These are phyloP conservation scores for Trichogramma pretiosum DNA, from an alignment of 1,140 invertebrate genomes.

Conservation along the genomic window DNA sequence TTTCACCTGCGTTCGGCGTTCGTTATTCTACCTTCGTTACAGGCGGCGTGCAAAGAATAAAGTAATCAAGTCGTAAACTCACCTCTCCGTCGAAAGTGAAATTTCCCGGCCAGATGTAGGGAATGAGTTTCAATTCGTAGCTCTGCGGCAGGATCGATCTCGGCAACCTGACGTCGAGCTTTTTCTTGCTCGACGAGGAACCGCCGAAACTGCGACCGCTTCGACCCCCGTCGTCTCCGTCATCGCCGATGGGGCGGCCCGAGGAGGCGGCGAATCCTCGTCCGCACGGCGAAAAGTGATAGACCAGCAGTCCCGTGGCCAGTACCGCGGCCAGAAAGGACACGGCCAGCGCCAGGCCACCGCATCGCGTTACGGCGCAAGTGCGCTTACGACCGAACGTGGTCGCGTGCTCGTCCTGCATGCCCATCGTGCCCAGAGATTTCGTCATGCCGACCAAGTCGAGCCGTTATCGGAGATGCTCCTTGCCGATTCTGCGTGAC, in stretches of 20 bases:
- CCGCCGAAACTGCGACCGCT: conserved; percentile 24
- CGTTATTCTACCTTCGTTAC: too few relatives aligned
- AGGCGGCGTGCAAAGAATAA: too few relatives aligned
- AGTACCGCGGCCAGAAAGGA: conserved; percentile 48
- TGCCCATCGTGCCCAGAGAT: conserved; percentile 24
- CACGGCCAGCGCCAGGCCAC: conserved; percentile 41
- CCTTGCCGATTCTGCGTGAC: too few relatives aligned
- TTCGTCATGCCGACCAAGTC: conserved; percentile 36
- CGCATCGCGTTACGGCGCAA: conserved; percentile 43
- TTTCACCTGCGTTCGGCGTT: too few relatives aligned
- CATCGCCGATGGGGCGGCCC: neutral
- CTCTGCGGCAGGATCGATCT: conserved; percentile 54
- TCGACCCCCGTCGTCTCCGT: neutral
- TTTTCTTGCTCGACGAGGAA: conserved; percentile 32
- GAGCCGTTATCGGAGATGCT: too few relatives aligned
- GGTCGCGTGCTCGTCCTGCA: conserved; percentile 38
- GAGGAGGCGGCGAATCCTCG: conserved; percentile 25
- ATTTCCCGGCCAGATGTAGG: conserved; percentile 62
- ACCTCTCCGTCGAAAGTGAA: conserved; percentile 70
- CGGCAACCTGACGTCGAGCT: conserved; percentile 58
- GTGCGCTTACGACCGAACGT: conserved; percentile 40
- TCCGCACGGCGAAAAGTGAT: conserved; percentile 58
- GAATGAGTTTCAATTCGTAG: conserved; percentile 61
- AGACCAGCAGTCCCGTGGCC: conserved; percentile 57
- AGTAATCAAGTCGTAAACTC: neutral